Evolutionary conservation across 2,888 invertebrate genomes (phyloP), one percentile per base, ranked within the genome.

Genomic region (Cheiracanthium punctorium): DNA sequence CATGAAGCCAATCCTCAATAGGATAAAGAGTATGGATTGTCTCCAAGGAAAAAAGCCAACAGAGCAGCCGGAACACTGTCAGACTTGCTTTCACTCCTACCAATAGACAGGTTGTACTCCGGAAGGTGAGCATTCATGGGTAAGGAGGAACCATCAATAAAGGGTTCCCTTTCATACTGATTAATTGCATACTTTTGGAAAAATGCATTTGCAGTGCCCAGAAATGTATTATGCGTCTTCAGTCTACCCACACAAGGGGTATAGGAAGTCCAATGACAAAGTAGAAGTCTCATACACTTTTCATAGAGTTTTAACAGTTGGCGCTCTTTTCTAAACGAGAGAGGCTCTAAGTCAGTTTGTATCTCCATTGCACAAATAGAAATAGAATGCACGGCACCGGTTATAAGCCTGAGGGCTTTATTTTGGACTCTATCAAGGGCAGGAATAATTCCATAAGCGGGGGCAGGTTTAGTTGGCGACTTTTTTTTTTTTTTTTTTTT

Each of bases 161-260:
- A 0, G 24, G 12, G 52, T 20, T 52, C 52, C 24, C 5, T 52
- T 20, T 10, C 52, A 52, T 7, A 52, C 52, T 52, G 0, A 7
- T 20, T 7, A n/a, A 52, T 10, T n/a, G n/a, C 0, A 52, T 52
- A 52, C 17, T 52, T 52, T 52, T n/a, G 52, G 5, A 4, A 7
- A 10, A 37, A 7, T 10, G 10, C 52, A 52, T 52, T 0, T 17
- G 52, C 52, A 1, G n/a, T 52, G 52, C 24, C 52, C 52, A 52
- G 52, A n/a, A 52, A 52, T 20, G 52, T 52, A 52, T 52, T 52
- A n/a, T 7, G 52, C 0, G 8, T 7, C 24, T 52, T 52, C 52
- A 52, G 24, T n/a, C 52, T 52, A 20, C 52, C 52, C 52, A 52
- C 52, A 52, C 52, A 20, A 52, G n/a, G 52, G 52, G n/a, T n/a